Evolutionary conservation across 2,888 invertebrate genomes (phyloP), one percentile per base, ranked within the genome.

Genomic region (Melinaea marsaeus): DNA sequence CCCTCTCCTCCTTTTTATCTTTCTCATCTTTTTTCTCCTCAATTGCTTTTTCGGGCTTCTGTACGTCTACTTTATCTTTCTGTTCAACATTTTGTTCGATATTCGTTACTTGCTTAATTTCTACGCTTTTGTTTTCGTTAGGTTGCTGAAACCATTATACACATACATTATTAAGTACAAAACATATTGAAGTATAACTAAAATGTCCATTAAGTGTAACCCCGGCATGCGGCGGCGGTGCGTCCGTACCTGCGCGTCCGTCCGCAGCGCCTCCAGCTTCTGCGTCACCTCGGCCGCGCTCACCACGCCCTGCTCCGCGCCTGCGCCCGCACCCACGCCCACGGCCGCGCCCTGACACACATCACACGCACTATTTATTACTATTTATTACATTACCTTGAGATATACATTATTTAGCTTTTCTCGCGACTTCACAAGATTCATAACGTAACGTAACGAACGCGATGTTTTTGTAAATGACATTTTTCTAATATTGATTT

Each of bases 221-320:
- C 22, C 22, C 22, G 22, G 22, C 22, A 22, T 22, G 22, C 22
- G 22, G 22, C 22, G 22, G 22, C 22, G 22, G 22, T 22, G 22
- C 22, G 22, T 1, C 22, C 22, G 9, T 51, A 51, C 51, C 51
- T 51, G 51, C 32, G 51, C 9, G 32, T 80, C 78, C 64, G 85
- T 77, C 73, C 83, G 84, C 70, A 90, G 71, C 61, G 89, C 90
- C 67, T 86, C 81, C 65, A 90, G 69, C 67, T 89, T 90, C 78
- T 89, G 86, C 67, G 84, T 80, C 61, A 90, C 86, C 70, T 86
- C 87, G 2, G 75, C 71, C 2, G 88, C 84, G 76, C 75, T 83
- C 74, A 89, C 81, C n/a, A 76, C 77, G 22, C 76, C 75, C 70
- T 75, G 22, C 22, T 22, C 22, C 22, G 22, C 22, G 22, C 22